Conservation (phyloP, 1,140 invertebrate species). For the Zaprionus nigranus region DNA sequence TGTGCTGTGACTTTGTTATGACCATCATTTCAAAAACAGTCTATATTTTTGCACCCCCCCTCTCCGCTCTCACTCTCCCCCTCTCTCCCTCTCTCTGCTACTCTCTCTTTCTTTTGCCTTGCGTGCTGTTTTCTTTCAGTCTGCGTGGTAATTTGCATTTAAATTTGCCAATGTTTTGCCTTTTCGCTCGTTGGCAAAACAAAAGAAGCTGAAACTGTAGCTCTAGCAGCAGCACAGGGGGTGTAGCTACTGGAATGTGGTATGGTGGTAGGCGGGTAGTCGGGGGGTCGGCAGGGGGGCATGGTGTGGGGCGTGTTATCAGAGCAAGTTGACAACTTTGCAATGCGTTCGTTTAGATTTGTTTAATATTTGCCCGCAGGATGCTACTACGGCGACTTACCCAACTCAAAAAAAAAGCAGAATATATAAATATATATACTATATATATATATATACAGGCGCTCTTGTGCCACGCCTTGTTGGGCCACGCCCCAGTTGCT, state of each 20-base stretch:
- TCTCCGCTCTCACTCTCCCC: too few species aligned
- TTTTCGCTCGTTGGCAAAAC: conserved; percentile 73
- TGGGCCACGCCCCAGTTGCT: conserved; percentile 42
- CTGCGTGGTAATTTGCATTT: conserved; percentile 77
- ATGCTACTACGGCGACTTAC: conserved; percentile 48
- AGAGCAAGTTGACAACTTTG: conserved; percentile 77
- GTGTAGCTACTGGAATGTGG: background rate
- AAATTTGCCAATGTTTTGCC: conserved; percentile 82
- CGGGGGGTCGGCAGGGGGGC: too few species aligned
- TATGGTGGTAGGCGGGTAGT: background rate
- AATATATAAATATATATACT: conserved; percentile 2
- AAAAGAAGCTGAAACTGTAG: conserved; percentile 34
- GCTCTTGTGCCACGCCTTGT: background rate
- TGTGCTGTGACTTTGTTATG: conserved; percentile 39
- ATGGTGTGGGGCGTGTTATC: conserved; percentile 59
- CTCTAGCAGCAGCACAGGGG: background rate
- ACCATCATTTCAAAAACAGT: conserved; percentile 75
- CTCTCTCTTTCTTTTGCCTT: conserved; percentile 1
- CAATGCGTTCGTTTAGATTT: conserved; percentile 78
- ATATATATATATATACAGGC: conserved; percentile 6
- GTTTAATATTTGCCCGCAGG: conserved; percentile 78
- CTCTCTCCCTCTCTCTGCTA: too few species aligned
- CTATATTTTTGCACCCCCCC: conserved; percentile 43
- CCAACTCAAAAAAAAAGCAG: conserved; percentile 36
- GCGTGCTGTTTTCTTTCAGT: conserved; percentile 53